A percentile compares a stretch with the other conserved stretches of the same genome.
These are phyloP conservation scores for Acleris laterana DNA, from an alignment of 2,888 invertebrate species.

Conservation along the genomic window DNA sequence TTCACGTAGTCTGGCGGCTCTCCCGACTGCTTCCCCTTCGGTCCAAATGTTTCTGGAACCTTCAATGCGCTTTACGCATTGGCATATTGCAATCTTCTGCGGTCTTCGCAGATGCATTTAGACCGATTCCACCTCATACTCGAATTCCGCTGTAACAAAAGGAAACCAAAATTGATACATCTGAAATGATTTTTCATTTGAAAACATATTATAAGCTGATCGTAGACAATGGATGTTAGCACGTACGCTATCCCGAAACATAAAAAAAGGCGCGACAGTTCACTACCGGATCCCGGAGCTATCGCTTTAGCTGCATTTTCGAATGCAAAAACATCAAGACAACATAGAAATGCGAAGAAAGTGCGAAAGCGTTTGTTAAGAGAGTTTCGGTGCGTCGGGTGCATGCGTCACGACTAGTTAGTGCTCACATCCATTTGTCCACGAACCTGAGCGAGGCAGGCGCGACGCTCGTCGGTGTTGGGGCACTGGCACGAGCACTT, in stretches of 20 bases:
- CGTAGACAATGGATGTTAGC: constrained; percentile 78
- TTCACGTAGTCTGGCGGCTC: constrained; percentile 4
- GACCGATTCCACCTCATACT: constrained; percentile 79
- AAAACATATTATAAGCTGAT: constrained; percentile 41
- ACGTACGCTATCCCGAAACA: constrained; percentile 42
- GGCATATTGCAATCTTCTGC: constrained; percentile 42
- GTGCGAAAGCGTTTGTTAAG: constrained; percentile 58
- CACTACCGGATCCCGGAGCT: constrained; percentile 16
- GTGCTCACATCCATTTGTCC: constrained; percentile 76
- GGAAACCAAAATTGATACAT: constrained; percentile 50
- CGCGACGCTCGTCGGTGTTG: constrained; percentile 69
- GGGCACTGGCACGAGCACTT: constrained; percentile 81
- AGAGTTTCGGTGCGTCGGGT: constrained; percentile 16
- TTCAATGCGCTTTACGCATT: neutral
- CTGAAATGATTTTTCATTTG: constrained; percentile 2
- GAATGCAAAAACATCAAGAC: constrained; percentile 4
- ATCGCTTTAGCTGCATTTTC: constrained; percentile 34
- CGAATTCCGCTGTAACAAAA: constrained; percentile 75
- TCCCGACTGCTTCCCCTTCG: neutral
- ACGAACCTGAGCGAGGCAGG: constrained; percentile 77
- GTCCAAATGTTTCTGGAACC: neutral
- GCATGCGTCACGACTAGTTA: constrained; percentile 55
- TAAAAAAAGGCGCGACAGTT: constrained; percentile 36
- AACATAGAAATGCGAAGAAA: constrained; percentile 34
- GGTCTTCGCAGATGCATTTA: constrained; percentile 71